A percentile compares a stretch with the other conserved stretches of the same genome.
phyloP scores from a whole-genome alignment of 2,888 invertebrate species.

The Trachelus tabidus region DNA sequence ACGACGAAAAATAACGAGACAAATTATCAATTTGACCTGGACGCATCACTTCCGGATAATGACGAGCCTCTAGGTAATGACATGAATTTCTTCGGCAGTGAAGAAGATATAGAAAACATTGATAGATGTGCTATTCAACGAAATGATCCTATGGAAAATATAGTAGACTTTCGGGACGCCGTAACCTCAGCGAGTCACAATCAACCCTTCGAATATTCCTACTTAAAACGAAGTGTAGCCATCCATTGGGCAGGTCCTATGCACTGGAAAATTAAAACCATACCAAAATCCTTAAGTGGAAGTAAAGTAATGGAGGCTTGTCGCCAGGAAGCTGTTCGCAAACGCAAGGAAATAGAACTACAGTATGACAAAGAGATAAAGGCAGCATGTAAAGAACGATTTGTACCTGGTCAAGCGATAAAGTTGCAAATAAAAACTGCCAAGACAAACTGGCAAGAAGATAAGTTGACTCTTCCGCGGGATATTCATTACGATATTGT shows the following conservation, averaged over 20 bases:
- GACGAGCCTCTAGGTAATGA: constrained; percentile 8
- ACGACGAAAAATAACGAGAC: constrained; percentile 18
- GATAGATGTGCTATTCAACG: constrained; percentile 21
- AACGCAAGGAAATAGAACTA: constrained; percentile 36
- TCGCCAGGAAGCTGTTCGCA: constrained; percentile 29
- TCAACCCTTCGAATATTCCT: constrained; percentile 50
- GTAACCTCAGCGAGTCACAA: constrained; percentile 21
- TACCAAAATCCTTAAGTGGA: constrained; percentile 57
- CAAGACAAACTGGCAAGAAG: constrained; percentile 43
- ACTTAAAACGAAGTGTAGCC: constrained; percentile 36
- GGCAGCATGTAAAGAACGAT: constrained; percentile 13
- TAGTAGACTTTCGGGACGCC: constrained; percentile 42
- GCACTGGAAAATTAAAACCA: constrained; percentile 80
- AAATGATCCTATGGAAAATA: constrained; percentile 29
- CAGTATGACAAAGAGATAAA: constrained; percentile 24
- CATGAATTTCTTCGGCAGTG: constrained; percentile 25
- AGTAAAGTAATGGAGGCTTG: constrained; percentile 27
- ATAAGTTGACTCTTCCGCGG: constrained; percentile 39
- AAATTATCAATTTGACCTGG: constrained; percentile 50
- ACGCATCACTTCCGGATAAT: constrained; percentile 44
- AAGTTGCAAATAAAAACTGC: constrained; percentile 35
- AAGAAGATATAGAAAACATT: constrained; percentile 26
- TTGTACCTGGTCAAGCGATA: constrained; percentile 16
- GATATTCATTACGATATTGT: constrained; percentile 38
- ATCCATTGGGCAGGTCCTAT: constrained; percentile 82